These are phyloP conservation scores for Drosophila merina DNA, from an alignment of 2,888 invertebrate genomes.

Conservation along the genomic window DNA sequence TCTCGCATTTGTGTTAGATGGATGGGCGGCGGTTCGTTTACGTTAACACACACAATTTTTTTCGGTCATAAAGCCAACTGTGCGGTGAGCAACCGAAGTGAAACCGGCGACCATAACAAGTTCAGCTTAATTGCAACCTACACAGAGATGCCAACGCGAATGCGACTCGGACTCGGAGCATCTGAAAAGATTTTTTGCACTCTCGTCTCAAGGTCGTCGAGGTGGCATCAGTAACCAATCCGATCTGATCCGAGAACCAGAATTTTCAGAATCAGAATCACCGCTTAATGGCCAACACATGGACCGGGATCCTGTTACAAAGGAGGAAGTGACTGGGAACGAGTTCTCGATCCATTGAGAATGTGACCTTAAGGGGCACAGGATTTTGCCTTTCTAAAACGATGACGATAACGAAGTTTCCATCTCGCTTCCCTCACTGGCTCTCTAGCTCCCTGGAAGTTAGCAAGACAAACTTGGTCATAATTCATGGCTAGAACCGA, in stretches of 20 bases:
- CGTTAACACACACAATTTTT: conserved; percentile 45
- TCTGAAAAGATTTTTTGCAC: conserved; percentile 62
- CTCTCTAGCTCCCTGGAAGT: neutral
- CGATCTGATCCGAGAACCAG: conserved; percentile 5
- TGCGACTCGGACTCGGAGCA: conserved; percentile 19
- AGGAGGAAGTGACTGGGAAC: conserved; percentile 45
- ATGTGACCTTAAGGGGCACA: conserved; percentile 59
- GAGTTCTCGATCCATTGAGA: conserved; percentile 32
- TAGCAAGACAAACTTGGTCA: conserved; percentile 42
- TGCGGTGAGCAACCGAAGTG: conserved; percentile 43
- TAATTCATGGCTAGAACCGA: conserved; percentile 57
- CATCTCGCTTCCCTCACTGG: conserved; percentile 44
- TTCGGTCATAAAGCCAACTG: conserved; percentile 53
- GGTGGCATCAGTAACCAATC: conserved; percentile 7
- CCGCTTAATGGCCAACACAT: conserved; percentile 47
- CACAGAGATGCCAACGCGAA: conserved; percentile 44
- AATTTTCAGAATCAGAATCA: conserved; percentile 52
- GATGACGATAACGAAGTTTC: conserved; percentile 36
- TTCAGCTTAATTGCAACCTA: conserved; percentile 76
- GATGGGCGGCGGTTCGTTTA: conserved; percentile 45
- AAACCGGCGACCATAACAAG: conserved; percentile 63
- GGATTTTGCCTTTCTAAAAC: conserved; percentile 71
- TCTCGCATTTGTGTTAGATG: conserved; percentile 4
- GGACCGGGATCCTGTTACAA: conserved; percentile 46
- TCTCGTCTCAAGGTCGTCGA: conserved; percentile 64